Evolutionary conservation across 2,888 invertebrate species (phyloP).

Genomic region (Catonia carolina): DNA sequence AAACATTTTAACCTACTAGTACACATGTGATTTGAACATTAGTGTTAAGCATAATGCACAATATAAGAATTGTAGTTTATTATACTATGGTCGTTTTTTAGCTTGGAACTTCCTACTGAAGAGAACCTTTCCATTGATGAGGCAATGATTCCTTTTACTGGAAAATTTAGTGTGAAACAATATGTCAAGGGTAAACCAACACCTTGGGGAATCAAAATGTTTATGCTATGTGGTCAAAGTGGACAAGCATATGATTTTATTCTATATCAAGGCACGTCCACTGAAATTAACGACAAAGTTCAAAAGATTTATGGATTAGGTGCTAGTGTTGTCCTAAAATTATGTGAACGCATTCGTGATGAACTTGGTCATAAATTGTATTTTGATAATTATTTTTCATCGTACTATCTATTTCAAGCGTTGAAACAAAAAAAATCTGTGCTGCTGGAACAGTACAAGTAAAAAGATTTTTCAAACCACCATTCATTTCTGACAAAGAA

Average conservation of each 20-base stretch:
- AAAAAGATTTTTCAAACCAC: slow-evolving; percentile 25
- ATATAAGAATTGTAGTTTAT: no score
- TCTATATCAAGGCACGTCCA: slow-evolving; percentile 32
- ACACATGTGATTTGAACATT: no score
- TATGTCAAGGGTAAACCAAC: slow-evolving; percentile 33
- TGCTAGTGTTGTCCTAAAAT: slow-evolving; percentile 25
- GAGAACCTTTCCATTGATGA: no score
- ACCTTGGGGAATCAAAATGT: slow-evolving; percentile 33
- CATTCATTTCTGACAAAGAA: slow-evolving; percentile 2
- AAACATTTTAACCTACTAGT: no score
- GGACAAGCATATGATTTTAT: slow-evolving; percentile 32
- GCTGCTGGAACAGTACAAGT: slow-evolving; percentile 29
- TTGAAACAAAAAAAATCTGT: slow-evolving; percentile 21
- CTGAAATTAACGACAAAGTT: slow-evolving; percentile 23
- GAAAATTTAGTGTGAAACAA: slow-evolving; percentile 30
- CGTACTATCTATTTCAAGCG: slow-evolving; percentile 29
- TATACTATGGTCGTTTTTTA: no score
- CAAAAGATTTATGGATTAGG: slow-evolving; percentile 26
- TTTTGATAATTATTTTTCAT: slow-evolving; percentile 27
- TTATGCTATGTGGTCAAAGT: slow-evolving; percentile 30
- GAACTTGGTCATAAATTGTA: slow-evolving; percentile 17
- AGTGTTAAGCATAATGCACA: no score
- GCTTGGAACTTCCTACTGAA: no score
- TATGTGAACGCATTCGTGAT: slow-evolving; percentile 20
- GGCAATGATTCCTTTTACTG: slow-evolving; percentile 33